phyloP scores from a whole-genome alignment of 2,888 invertebrate genomes.

The Volucella bombylans region DNA sequence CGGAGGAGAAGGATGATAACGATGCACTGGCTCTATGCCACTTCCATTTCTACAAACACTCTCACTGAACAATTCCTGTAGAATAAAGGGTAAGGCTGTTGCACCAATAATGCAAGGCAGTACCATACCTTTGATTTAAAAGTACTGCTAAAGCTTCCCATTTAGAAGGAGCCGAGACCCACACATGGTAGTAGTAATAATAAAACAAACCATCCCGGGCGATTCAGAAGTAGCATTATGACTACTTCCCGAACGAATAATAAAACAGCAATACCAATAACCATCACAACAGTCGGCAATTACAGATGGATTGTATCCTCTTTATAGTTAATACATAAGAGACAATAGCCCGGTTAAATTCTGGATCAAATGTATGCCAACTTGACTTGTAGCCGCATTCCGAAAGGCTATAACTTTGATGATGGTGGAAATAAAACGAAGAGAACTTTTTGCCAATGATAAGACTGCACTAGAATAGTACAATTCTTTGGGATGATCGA shows the following conservation, averaged over 20 bases:
- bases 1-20: too few species aligned
- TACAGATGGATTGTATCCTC: constrained; percentile 66
- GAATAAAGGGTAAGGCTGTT: too few species aligned
- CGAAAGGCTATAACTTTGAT: constrained; percentile 81
- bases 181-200: constrained; percentile 73
- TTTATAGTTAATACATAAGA: constrained; percentile 63
- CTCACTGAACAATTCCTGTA: constrained; percentile 80
- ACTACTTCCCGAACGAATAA: constrained; percentile 70
- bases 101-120: too few species aligned
- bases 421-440: constrained; percentile 80
- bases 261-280: too few species aligned
- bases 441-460: constrained; percentile 84
- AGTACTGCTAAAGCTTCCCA: too few species aligned
- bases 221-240: constrained; percentile 68
- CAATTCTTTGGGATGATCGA: constrained; percentile 77
- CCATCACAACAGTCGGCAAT: constrained; percentile 53
- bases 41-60: constrained; percentile 83
- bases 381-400: constrained; percentile 74
- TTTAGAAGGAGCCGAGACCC: constrained; percentile 76
- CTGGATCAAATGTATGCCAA: constrained; percentile 50
- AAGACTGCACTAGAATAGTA: constrained; percentile 77
- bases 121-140: too few species aligned
- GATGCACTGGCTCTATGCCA: constrained; percentile 77
- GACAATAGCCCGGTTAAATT: constrained; percentile 65
- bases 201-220: constrained; percentile 63